phyloP scores from a whole-genome alignment of 1,140 invertebrate genomes.

The Drusus annulatus region DNA sequence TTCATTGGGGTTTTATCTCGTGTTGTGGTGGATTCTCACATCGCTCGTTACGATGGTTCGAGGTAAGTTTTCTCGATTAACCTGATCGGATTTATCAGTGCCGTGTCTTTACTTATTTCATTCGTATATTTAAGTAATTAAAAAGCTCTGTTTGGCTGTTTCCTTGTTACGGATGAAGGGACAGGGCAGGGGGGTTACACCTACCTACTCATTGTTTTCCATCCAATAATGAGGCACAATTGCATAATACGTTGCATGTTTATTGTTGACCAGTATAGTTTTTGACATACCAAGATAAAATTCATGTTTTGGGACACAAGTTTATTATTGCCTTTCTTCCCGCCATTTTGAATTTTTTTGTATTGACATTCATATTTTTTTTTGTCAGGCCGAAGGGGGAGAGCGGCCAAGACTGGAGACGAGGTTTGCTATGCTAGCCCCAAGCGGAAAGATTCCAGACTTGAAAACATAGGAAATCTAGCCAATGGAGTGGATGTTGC shows the following conservation, averaged over 20 bases:
- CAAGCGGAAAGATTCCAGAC: slow-evolving; percentile 47
- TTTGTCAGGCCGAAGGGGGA: slow-evolving; percentile 42
- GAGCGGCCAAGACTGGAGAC: slow-evolving; percentile 42
- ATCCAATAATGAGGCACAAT: slow-evolving; percentile 39
- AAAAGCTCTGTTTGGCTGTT: slow-evolving; percentile 6
- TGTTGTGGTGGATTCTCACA: slow-evolving; percentile 4
- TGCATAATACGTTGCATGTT: slow-evolving; percentile 49
- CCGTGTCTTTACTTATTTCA: slow-evolving; percentile 15
- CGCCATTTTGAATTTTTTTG: slow-evolving; percentile 22
- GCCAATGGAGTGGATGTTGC: slow-evolving; percentile 42
- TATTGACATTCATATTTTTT: slow-evolving; percentile 13
- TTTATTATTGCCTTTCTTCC: slow-evolving; percentile 15
- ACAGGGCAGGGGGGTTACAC: slow-evolving; percentile 39
- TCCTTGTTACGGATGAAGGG: slow-evolving; percentile 27
- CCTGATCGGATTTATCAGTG: neutral
- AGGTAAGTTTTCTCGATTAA: slow-evolving; percentile 33
- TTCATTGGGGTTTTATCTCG: neutral
- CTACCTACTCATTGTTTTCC: slow-evolving; percentile 43
- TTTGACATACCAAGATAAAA: slow-evolving; percentile 10
- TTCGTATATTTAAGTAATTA: neutral
- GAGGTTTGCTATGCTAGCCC: slow-evolving; percentile 45
- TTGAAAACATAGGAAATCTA: slow-evolving; percentile 47
- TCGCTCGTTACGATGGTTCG: slow-evolving; percentile 40
- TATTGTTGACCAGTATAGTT: slow-evolving; percentile 29
- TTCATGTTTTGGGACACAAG: neutral